A percentile compares a stretch with the other conserved stretches of the same genome.
phyloP scores from a whole-genome alignment of 2,888 invertebrate species.

The Amphimallon solstitiale region DNA sequence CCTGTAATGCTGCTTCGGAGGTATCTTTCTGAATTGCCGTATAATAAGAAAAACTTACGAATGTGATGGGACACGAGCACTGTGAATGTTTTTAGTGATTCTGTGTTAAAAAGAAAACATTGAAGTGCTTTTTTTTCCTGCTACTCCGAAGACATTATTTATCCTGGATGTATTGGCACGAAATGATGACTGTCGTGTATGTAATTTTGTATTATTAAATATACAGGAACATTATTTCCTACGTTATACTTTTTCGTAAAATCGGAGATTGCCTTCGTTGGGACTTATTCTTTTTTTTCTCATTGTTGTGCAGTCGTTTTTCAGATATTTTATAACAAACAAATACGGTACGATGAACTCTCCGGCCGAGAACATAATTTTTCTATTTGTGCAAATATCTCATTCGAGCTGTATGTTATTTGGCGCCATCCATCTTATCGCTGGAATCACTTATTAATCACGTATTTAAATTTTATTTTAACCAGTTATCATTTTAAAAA shows the following conservation, averaged over 20 bases:
- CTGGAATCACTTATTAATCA: slow-evolving; percentile 22
- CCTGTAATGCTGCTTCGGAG: background rate
- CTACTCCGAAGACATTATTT: background rate
- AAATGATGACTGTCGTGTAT: slow-evolving; percentile 22
- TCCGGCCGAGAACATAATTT: slow-evolving; percentile 8
- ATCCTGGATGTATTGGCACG: slow-evolving; percentile 1
- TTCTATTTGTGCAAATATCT: slow-evolving; percentile 17
- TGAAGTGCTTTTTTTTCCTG: too few relatives aligned
- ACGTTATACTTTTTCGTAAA: background rate
- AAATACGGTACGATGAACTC: slow-evolving; percentile 11
- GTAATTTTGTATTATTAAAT: background rate
- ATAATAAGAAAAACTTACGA: background rate
- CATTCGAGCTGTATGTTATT: background rate
- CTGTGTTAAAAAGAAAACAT: background rate
- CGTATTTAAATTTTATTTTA: slow-evolving; percentile 2
- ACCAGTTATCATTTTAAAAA: slow-evolving; percentile 1
- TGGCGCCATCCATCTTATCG: slow-evolving; percentile 24
- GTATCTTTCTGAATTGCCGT: too few relatives aligned
- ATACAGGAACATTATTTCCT: too few relatives aligned
- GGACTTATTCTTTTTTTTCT: too few relatives aligned
- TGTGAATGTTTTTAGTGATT: slow-evolving; percentile 7
- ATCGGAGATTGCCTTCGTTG: too few relatives aligned
- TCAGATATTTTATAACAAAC: background rate
- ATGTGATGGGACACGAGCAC: background rate
- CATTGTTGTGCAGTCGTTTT: background rate